These are phyloP conservation scores for Meriones psammophilus DNA, from an alignment of 2,797 vertebrate genomes.

Conservation along the genomic window DNA sequence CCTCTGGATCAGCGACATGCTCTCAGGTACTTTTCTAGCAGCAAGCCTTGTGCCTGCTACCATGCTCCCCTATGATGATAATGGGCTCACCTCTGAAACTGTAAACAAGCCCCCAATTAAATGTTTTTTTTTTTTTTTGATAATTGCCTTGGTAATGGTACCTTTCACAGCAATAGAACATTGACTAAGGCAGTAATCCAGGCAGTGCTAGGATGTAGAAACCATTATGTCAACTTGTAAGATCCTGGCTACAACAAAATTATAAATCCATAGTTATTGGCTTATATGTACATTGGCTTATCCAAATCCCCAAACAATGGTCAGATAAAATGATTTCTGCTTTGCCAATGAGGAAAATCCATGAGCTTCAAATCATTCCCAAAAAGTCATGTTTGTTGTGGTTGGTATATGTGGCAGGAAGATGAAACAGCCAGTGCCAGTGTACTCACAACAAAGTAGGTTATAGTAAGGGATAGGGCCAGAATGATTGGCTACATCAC, in stretches of 20 bases:
- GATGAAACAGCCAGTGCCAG: not conserved
- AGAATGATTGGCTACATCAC: not conserved
- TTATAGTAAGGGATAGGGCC: slow-evolving; percentile 22
- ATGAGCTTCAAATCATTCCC: slow-evolving; percentile 50
- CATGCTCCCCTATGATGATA: not conserved
- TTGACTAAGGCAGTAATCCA: not conserved
- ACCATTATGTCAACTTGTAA: slow-evolving; percentile 19
- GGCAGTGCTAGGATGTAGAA: slow-evolving; percentile 27
- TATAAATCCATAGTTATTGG: slow-evolving; percentile 39
- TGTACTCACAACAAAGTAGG: slow-evolving; percentile 22
- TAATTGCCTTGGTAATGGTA: not conserved
- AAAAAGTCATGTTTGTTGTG: slow-evolving; percentile 29
- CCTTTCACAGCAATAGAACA: not conserved
- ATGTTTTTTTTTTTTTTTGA: not conserved
- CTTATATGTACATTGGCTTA: slow-evolving; percentile 15
- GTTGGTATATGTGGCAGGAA: slow-evolving; percentile 52
- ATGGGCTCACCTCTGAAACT: not conserved
- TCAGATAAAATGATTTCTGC: slow-evolving; percentile 45
- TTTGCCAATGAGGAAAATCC: slow-evolving; percentile 57
- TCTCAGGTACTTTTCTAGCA: not conserved
- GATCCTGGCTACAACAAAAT: slow-evolving; percentile 62
- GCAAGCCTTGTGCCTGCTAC: not conserved
- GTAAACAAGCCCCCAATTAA: not conserved
- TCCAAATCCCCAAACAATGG: slow-evolving; percentile 41
- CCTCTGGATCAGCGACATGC: not conserved